Base-by-base conservation (phyloP, 2,113 vertebrate species). In the Phalacrocorax aristotelis region DNA sequence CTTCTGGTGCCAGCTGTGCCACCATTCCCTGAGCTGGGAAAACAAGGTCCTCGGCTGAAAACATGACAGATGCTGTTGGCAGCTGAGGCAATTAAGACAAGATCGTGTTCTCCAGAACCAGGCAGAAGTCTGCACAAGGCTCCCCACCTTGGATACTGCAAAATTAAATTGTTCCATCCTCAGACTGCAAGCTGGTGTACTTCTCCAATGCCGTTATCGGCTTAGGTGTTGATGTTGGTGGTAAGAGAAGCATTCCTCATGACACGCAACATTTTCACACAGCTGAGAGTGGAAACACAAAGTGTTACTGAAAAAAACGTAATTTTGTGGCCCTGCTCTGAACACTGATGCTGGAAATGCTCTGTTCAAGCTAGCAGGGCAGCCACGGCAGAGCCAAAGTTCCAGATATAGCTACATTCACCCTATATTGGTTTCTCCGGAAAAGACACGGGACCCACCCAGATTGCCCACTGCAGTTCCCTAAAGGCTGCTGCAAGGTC, bases 201-300 rank as follows among this genome's bases (percentile, higher is more conserved):
- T 75, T 91, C 7, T 64, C 38, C 21, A 34, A 7, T 64, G 40
- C 44, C 72, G 18, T 70, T 64, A 62, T 9, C 21, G 44, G 13
- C 17, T 70, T 44, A 70, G 64, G 27, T 6, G 4, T 32, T 66
- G 49, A 49, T 60, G 48, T 17, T 0, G 0, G 19, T 7, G 3
- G n/a, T 27, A 78, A 78, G 54, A 88, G 64, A 61, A 71, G 13
- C 2, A 3, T 26, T 36, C 69, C 15, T 82, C 8, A 0, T 36
- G 30, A 29, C 8, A 19, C 0, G 0, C 9, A 70, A 48, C 2
- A 0, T 23, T 83, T 90, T 70, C 51, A 78, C 40, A 44, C 1
- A 20, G 9, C 1, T 52, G 44, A 87, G 32, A 65, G 32, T 48
- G 14, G 32, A 46, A 88, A 76, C 21, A 76, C 7, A n/a, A 84